Evolutionary conservation across 2,113 vertebrate genomes (phyloP), one percentile per base, ranked within the genome.

Genomic region (Sphaerodactylus townsendi): DNA sequence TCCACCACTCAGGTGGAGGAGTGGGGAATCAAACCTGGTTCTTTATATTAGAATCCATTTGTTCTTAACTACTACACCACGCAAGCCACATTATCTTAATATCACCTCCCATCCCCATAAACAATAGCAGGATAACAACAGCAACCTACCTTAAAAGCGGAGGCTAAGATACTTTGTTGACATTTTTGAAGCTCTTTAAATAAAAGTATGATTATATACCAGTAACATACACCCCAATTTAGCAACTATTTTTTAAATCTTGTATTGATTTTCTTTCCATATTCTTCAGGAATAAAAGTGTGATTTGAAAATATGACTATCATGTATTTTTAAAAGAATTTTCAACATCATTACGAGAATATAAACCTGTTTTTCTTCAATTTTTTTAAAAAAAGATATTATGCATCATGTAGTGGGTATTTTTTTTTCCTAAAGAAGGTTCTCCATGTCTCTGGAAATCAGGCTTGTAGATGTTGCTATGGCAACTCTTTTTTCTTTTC

Each of bases 321-420:
- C 46, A 74, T 59, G 35, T 2, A 41, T 68, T 62, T 46, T 59
- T 71, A 30, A 39, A 48, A 44, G 10, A 53, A 28, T 66, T 9
- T 13, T 88, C 8, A 2, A 65, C 84, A 37, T 65, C 46, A 3
- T 88, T 82, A 74, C 11, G 86, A 66, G 21, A 30, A 39, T 44
- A 79, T 79, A 84, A 86, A 53, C 4, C 5, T 68, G 1, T 23
- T 48, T 46, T 83, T 71, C 69, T 85, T 62, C 17, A 83, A 77
- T 76, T 50, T 86, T 39, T 35, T 85, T 59, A 59, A 69, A n/a
- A n/a, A n/a, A n/a, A 62, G 23, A 15, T 48, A 25, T 17, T 90
- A 68, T 13, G 73, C 59, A 28, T 76, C 10, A 2, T 7, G 30
- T 77, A 69, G 33, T 76, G 41, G 79, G 56, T 77, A 81, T 44